These are phyloP conservation scores for Triplophysa rosa DNA, from an alignment of 2,113 vertebrate species.

Conservation along the genomic window DNA sequence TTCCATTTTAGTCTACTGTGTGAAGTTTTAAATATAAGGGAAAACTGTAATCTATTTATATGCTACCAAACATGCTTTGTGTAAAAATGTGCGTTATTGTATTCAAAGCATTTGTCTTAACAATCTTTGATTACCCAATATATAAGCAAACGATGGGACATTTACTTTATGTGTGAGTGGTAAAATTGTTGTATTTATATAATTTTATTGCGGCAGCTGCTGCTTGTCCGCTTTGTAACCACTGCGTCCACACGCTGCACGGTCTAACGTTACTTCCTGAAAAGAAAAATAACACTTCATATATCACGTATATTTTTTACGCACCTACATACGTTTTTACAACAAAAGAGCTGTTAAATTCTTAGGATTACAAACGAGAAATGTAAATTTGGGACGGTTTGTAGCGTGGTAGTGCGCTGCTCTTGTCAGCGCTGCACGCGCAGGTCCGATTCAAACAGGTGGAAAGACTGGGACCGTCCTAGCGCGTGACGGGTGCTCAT, in stretches of 20 bases:
- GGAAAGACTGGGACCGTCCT: conserved; percentile 63
- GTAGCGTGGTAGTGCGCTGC: background rate
- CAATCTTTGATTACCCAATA: background rate
- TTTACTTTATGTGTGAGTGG: background rate
- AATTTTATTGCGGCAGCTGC: conserved; percentile 29
- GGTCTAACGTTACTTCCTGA: conserved; percentile 44
- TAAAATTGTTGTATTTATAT: background rate
- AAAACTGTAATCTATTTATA: no score
- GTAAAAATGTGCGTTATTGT: background rate
- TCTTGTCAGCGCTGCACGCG: conserved; percentile 45
- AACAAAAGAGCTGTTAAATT: background rate
- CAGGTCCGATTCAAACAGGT: conserved; percentile 78
- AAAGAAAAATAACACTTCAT: background rate
- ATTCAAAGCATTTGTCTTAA: background rate
- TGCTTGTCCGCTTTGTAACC: conserved; percentile 18
- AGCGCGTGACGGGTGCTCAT: conserved; percentile 5
- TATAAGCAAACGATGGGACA: background rate
- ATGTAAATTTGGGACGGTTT: conserved; percentile 6
- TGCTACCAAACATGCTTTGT: no score
- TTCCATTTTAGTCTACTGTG: no score
- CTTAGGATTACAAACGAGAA: background rate
- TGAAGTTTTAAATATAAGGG: no score
- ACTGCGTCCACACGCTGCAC: conserved; percentile 22
- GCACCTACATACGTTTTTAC: background rate
- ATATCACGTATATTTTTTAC: background rate